These are phyloP conservation scores for Periophthalmus modestus DNA, from an alignment of 2,113 vertebrate species.

Conservation along the genomic window DNA sequence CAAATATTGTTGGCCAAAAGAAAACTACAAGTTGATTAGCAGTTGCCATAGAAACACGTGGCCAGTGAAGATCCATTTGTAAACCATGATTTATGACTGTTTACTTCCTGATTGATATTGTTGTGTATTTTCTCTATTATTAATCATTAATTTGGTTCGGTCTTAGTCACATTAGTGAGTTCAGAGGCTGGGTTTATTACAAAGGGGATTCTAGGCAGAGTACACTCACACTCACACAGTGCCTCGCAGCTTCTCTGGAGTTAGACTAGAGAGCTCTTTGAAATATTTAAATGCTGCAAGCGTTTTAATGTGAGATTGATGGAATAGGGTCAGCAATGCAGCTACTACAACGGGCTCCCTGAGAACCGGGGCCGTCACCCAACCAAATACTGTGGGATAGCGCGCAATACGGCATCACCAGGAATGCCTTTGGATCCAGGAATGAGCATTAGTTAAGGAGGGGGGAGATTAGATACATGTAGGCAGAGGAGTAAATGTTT, in stretches of 20 bases:
- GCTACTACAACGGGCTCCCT: constrained; percentile 42
- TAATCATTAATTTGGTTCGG: constrained; percentile 7
- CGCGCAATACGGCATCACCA: constrained; percentile 6
- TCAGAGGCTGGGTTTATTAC: constrained; percentile 12
- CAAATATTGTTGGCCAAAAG: not conserved
- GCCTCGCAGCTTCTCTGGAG: constrained; percentile 46
- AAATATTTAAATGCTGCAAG: constrained; percentile 76
- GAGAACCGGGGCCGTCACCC: constrained; percentile 33
- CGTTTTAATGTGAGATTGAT: constrained; percentile 73
- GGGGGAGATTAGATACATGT: not conserved
- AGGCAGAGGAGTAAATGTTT: constrained; percentile 2
- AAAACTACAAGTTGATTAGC: not conserved
- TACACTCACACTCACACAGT: constrained; percentile 5
- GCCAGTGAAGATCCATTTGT: not conserved
- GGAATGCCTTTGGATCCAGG: constrained; percentile 18
- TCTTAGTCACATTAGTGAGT: constrained; percentile 25
- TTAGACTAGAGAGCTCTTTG: constrained; percentile 61
- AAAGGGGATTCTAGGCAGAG: constrained; percentile 29
- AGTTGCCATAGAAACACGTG: not conserved
- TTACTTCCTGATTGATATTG: not conserved
- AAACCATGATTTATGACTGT: not conserved
- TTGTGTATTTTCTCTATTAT: not conserved
- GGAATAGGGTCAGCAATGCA: constrained; percentile 72
- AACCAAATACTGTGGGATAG: constrained; percentile 29
- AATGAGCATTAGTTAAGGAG: constrained; percentile 1